Evolutionary conservation across 2,888 invertebrate species (phyloP).

Genomic region (Cecidostiba fungosa): DNA sequence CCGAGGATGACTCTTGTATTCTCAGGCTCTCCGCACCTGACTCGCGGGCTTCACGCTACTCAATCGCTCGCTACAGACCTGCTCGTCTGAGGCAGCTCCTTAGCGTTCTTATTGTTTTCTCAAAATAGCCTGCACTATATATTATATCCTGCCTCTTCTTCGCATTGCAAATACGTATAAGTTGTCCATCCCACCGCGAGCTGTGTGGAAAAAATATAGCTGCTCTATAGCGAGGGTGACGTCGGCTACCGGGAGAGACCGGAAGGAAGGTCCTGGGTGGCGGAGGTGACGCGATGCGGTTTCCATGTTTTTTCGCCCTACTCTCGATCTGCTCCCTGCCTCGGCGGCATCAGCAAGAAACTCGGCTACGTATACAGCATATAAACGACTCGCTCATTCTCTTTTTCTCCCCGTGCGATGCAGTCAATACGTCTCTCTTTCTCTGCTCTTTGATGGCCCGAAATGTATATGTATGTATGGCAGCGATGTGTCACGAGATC

Average conservation of each 20-base stretch:
- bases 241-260: conserved; percentile 68
- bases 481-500: neutral
- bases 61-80: too few species aligned
- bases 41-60: neutral
- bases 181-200: too few species aligned
- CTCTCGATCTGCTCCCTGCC: conserved; percentile 64
- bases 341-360: neutral
- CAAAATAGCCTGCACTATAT: too few species aligned
- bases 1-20: neutral
- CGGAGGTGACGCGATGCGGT: conserved; percentile 79
- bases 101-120: too few species aligned
- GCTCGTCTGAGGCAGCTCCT: too few species aligned
- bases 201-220: too few species aligned
- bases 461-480: too few species aligned
- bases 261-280: conserved; percentile 77
- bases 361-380: neutral
- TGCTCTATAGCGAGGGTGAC: neutral
- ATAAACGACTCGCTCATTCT: neutral
- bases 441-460: neutral
- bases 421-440: neutral
- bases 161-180: too few species aligned
- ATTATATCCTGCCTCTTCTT: too few species aligned
- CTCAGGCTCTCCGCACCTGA: neutral
- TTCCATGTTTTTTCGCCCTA: conserved; percentile 80
- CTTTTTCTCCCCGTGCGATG: neutral